These are phyloP conservation scores for Atlantisia rogersi DNA, from an alignment of 2,113 vertebrate species.

Conservation along the genomic window DNA sequence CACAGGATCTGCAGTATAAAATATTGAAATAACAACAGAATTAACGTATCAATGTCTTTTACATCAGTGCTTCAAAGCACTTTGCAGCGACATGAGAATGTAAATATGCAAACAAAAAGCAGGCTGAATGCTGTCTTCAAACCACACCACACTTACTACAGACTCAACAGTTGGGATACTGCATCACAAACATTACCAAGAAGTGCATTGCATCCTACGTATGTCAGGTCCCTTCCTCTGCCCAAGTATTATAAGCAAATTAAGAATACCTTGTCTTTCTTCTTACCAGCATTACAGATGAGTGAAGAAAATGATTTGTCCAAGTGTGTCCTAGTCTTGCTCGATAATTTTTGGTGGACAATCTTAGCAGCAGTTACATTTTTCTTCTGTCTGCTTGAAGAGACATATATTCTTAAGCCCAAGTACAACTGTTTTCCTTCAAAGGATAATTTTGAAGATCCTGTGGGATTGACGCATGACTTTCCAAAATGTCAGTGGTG, in stretches of 20 bases:
- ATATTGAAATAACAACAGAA: not conserved
- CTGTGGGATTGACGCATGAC: not conserved
- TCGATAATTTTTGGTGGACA: not conserved
- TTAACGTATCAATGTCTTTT: not conserved
- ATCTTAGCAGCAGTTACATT: not conserved
- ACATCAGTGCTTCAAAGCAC: not conserved
- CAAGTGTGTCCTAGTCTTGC: not conserved
- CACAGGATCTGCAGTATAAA: not conserved
- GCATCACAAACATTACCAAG: not conserved
- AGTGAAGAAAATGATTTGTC: not conserved
- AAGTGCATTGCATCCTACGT: not conserved
- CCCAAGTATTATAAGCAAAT: not conserved
- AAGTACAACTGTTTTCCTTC: not conserved
- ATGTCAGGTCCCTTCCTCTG: not conserved
- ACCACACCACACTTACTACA: not conserved
- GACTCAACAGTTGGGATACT: not conserved
- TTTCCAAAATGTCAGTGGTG: not conserved
- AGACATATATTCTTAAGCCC: not conserved
- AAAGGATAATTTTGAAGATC: not conserved
- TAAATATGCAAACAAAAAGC: not conserved
- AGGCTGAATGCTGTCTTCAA: not conserved
- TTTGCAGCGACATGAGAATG: not conserved
- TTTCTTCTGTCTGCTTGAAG: not conserved
- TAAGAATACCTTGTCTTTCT: not conserved
- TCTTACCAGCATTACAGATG: not conserved